Conservation (phyloP, 2,797 vertebrate species). For the Hafferia zeledoni region DNA sequence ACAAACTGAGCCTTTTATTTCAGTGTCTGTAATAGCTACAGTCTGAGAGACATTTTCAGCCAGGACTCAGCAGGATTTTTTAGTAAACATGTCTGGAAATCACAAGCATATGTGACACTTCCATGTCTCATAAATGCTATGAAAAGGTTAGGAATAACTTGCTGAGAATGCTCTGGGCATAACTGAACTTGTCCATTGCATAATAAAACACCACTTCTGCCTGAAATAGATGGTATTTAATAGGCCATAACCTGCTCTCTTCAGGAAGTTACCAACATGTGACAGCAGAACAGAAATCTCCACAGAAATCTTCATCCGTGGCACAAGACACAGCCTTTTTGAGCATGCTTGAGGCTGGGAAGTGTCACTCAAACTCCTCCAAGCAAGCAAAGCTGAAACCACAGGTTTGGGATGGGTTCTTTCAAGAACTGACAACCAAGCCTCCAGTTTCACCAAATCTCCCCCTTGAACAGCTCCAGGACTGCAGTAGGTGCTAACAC, state of each 20-base stretch:
- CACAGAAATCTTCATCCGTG: not conserved
- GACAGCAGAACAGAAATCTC: not conserved
- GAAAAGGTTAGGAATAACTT: not conserved
- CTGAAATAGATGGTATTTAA: not conserved
- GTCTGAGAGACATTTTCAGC: not conserved
- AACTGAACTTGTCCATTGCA: not conserved
- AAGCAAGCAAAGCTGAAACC: not conserved
- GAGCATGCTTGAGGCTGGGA: not conserved
- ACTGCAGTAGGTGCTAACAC: not conserved
- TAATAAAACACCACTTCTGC: not conserved
- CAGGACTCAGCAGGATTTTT: not conserved
- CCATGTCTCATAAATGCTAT: not conserved
- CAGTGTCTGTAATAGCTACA: not conserved
- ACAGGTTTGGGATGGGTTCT: not conserved
- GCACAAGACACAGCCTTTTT: not conserved
- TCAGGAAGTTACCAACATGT: fast-evolving
- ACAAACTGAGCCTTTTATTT: not conserved
- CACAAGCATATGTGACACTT: not conserved
- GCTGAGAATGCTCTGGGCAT: not conserved
- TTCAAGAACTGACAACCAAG: not conserved
- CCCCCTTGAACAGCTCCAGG: not conserved
- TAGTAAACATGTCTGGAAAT: not conserved
- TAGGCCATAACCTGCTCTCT: not conserved
- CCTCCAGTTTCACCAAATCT: not conserved
- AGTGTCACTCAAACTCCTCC: not conserved